Evolutionary conservation across 2,888 invertebrate species (phyloP).

Genomic region (Rhingia campestris): DNA sequence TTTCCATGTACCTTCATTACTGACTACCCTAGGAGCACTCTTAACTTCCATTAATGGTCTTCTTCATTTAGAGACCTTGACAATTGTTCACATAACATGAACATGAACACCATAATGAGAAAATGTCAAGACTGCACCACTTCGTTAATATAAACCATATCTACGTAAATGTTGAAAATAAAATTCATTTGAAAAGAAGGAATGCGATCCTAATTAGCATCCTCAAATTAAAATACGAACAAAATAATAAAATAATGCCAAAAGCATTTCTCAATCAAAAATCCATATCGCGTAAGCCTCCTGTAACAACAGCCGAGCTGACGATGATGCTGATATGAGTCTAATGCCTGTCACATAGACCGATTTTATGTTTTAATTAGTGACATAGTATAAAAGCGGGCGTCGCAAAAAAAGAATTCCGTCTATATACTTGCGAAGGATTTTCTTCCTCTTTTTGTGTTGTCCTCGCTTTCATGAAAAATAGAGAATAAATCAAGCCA

Average conservation of each 20-base stretch:
- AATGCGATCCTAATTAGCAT: constrained; percentile 31
- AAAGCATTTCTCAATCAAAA: constrained; percentile 40
- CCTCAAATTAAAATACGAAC: constrained; percentile 19
- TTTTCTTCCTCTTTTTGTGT: constrained; percentile 1
- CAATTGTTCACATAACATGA: constrained; percentile 35
- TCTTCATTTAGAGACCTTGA: constrained; percentile 59
- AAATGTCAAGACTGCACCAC: background rate
- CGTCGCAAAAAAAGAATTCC: constrained; percentile 35
- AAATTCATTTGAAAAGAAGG: constrained; percentile 20
- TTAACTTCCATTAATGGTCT: constrained; percentile 32
- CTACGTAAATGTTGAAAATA: constrained; percentile 3
- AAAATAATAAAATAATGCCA: constrained; percentile 13
- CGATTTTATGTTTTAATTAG: constrained; percentile 61
- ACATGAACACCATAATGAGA: background rate
- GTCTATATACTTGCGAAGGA: constrained; percentile 9
- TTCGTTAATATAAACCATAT: constrained; percentile 16
- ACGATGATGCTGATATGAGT: constrained; percentile 12
- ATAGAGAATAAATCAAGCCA: background rate
- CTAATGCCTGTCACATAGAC: constrained; percentile 36
- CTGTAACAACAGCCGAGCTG: background rate
- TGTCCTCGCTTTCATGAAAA: background rate
- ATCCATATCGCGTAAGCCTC: background rate
- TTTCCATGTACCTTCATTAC: constrained; percentile 19
- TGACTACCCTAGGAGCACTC: constrained; percentile 42
- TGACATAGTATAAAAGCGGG: constrained; percentile 15